Evolutionary conservation across 2,113 vertebrate genomes (phyloP), one percentile per base, ranked within the genome.

Genomic region (Chlorodrepanis virens): DNA sequence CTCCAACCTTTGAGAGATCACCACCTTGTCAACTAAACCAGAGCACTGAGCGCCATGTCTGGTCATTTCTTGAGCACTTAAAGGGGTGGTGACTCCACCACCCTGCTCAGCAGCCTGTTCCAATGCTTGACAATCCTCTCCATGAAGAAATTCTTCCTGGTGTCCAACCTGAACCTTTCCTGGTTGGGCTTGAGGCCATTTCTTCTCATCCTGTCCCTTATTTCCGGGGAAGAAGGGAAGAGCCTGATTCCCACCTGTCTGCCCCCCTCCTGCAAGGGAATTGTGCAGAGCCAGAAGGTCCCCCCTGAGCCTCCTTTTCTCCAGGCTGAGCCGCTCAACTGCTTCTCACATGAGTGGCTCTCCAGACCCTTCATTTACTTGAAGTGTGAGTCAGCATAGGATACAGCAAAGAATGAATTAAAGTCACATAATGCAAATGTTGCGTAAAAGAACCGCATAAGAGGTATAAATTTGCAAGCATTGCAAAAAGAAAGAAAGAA

Each of bases 231-330:
- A 24, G 1, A 53, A 40, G 12, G 37, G 27, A 40, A 40, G 45
- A 68, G 19, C 19, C 28, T 0, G 0, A 67, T 2, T 1, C 44
- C 12, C 2, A 5, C n/a, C 44, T 1, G 12, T 15, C 39, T 67
- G 7, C 1, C 2, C 11, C 33, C 33, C 20, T 82, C 78, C 47
- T 82, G 24, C 39, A 53, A 82, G 45, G 16, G 33, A 75, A 6
- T 5, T 68, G 61, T 68, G 54, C 2, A 75, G 78, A 75, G 24
- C 29, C 33, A 68, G 2, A 45, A 60, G 16, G 39, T 25, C 1
- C 17, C 69, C 1, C 70, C 28, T n/a, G 39, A 75, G 11, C n/a
- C 45, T 75, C 53, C 39, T 83, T 60, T 68, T 14, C 53, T 82
- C 24, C 28, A 21, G 53, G 33, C 33, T 75, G 28, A 68, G 24